These are phyloP conservation scores for Paraescarpia echinospica DNA, from an alignment of 1,140 invertebrate genomes.

Conservation along the genomic window DNA sequence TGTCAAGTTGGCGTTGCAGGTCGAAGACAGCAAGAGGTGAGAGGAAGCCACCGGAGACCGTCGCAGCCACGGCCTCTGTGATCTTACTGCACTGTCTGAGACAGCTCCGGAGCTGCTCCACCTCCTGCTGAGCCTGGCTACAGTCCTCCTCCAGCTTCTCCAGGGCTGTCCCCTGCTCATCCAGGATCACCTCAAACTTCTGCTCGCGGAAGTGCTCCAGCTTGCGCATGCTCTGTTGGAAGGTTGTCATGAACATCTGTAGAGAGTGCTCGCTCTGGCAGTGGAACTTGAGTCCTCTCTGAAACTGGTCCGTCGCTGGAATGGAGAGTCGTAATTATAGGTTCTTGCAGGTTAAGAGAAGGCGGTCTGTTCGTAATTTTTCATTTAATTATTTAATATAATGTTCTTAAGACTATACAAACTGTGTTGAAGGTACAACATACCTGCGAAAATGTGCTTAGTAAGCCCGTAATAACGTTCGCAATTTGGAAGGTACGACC, in stretches of 20 bases:
- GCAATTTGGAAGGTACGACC: too few species aligned
- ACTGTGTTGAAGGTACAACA: too few species aligned
- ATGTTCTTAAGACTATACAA: too few species aligned
- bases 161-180: not conserved
- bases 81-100: not conserved
- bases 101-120: not conserved
- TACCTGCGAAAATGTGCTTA: too few species aligned
- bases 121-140: not conserved
- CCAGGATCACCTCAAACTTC: not conserved
- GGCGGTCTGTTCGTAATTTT: too few species aligned
- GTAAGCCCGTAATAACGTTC: too few species aligned
- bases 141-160: not conserved
- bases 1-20: not conserved
- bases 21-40: not conserved
- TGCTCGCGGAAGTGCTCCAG: not conserved
- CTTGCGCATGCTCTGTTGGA: not conserved
- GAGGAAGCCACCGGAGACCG: not conserved
- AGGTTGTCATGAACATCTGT: not conserved
- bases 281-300: not conserved
- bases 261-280: not conserved
- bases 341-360: too few species aligned
- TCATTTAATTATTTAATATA: too few species aligned
- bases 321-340: not conserved
- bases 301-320: not conserved
- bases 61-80: not conserved